These are phyloP conservation scores for Campoplex capitator DNA, from an alignment of 2,888 invertebrate genomes.

Conservation along the genomic window DNA sequence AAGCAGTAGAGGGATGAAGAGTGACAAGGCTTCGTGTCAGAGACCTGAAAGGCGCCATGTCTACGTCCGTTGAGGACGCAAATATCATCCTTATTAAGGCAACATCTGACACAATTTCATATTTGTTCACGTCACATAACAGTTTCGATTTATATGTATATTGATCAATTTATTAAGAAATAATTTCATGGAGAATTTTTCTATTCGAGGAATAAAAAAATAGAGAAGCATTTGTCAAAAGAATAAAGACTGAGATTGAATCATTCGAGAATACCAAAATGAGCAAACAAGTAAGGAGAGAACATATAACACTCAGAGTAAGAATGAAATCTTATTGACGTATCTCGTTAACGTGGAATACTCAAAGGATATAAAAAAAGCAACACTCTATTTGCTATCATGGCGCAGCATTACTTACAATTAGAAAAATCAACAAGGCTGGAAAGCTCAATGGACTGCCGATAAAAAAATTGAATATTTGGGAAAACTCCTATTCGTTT, in stretches of 20 bases:
- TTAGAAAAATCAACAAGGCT: not conserved
- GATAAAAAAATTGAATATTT: conserved; percentile 42
- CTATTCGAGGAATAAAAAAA: not conserved
- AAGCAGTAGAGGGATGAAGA: not conserved
- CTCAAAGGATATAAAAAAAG: not conserved
- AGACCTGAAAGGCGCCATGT: conserved; percentile 8
- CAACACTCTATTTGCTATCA: not conserved
- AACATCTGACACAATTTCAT: conserved; percentile 1
- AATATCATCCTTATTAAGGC: conserved; percentile 23
- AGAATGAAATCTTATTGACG: not conserved
- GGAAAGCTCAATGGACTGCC: not conserved
- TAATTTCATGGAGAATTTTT: not conserved
- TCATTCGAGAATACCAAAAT: not conserved
- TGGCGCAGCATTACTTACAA: not conserved
- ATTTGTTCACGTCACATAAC: not conserved
- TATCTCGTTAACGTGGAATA: not conserved
- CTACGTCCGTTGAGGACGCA: conserved; percentile 18
- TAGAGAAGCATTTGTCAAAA: not conserved
- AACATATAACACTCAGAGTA: not conserved
- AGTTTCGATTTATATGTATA: not conserved
- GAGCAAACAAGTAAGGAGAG: not conserved
- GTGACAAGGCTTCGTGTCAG: conserved; percentile 11
- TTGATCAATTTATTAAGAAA: not conserved
- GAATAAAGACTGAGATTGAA: not conserved
- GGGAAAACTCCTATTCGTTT: not conserved